These are phyloP conservation scores for Oikopleura albicans DNA, from an alignment of 23 tunicate genomes.

Conservation along the genomic window DNA sequence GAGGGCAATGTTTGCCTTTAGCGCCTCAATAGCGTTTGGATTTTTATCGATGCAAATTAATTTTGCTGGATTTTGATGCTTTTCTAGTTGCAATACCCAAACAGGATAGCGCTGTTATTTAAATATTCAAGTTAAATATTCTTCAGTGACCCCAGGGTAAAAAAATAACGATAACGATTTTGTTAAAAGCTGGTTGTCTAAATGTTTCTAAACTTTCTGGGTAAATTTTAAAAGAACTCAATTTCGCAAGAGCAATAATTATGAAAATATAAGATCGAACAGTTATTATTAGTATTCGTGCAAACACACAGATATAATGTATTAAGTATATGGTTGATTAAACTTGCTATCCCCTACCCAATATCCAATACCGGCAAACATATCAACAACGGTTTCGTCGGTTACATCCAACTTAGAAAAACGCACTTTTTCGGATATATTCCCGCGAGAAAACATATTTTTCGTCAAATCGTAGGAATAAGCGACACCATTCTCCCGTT, in stretches of 20 bases:
- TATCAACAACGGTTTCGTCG: neutral
- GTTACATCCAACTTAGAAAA: neutral
- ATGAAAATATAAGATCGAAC: too few species aligned
- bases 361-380: neutral
- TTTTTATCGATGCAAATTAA: neutral
- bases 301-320: too few species aligned
- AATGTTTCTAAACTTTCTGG: neutral
- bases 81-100: neutral
- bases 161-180: too few species aligned
- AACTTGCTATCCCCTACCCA: too few species aligned
- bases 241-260: too few species aligned
- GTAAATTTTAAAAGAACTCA: neutral
- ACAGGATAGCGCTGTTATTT: too few species aligned
- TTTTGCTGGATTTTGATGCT: slow-evolving; percentile 1
- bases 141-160: too few species aligned
- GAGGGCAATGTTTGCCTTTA: neutral
- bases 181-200: too few species aligned
- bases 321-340: too few species aligned
- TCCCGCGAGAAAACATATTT: neutral
- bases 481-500: neutral
- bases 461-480: neutral
- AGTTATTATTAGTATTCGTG: too few species aligned
- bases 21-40: neutral
- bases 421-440: neutral
- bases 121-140: too few species aligned